Evolutionary conservation across 2,113 vertebrate species (phyloP).

Genomic region (Pyxicephalus adspersus): DNA sequence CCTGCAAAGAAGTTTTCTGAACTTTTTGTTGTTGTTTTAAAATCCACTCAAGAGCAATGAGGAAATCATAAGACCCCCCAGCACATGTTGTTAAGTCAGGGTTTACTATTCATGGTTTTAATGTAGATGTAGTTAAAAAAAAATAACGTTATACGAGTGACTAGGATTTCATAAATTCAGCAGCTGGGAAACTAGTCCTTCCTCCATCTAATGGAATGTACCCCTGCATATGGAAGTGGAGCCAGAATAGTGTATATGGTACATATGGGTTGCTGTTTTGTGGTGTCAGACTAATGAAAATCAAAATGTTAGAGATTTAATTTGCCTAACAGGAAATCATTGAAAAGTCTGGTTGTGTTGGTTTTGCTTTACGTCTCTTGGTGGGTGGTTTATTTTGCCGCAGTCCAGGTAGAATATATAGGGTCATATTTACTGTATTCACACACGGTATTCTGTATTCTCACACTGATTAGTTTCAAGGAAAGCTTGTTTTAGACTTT

Average conservation of each 20-base stretch:
- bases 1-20: conserved; percentile 35
- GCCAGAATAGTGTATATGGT: conserved; percentile 29
- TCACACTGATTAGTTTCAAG: too few species aligned
- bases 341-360: conserved; percentile 20
- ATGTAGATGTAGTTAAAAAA: conserved; percentile 55
- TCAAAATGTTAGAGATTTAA: conserved; percentile 38
- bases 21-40: conserved; percentile 61
- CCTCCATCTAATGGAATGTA: conserved; percentile 27
- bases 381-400: conserved; percentile 35
- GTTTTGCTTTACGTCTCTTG: conserved; percentile 1
- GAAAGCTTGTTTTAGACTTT: too few species aligned
- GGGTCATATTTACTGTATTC: too few species aligned
- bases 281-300: conserved; percentile 37
- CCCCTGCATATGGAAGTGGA: conserved; percentile 7
- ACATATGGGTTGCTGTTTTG: conserved; percentile 44
- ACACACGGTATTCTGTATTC: too few species aligned
- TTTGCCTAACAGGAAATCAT: conserved; percentile 54
- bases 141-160: conserved; percentile 50
- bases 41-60: conserved; percentile 54
- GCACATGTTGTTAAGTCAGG: conserved; percentile 52
- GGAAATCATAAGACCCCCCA: conserved; percentile 48
- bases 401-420: too few species aligned
- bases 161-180: conserved; percentile 52
- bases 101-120: conserved; percentile 54
- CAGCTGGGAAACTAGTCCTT: conserved; percentile 43